Percentiles rank a stretch among this genome's conserved stretches.
phyloP scores from a whole-genome alignment of 2,888 invertebrate species.

The Caenorhabditis imperialis region DNA sequence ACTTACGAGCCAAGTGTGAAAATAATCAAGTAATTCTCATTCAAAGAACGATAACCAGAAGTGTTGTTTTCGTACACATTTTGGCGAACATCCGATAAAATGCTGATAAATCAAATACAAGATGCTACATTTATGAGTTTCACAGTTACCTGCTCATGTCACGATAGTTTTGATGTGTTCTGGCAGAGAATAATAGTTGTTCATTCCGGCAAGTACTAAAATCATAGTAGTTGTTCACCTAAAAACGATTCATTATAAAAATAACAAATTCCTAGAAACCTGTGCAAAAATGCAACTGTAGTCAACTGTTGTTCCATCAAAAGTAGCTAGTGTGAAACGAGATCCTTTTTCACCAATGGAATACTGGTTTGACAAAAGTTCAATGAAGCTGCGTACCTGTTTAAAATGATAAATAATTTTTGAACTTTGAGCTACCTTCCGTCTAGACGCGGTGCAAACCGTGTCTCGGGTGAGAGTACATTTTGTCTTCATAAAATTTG shows the following conservation, averaged over 20 bases:
- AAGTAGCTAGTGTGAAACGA: slow-evolving; percentile 55
- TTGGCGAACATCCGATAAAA: slow-evolving; percentile 7
- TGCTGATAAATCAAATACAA: slow-evolving; percentile 6
- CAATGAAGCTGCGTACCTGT: slow-evolving; percentile 48
- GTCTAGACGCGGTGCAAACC: too few species aligned
- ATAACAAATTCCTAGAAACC: slow-evolving; percentile 5
- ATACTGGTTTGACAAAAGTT: slow-evolving; percentile 45
- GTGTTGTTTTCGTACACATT: slow-evolving; percentile 33
- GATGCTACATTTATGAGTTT: too few species aligned
- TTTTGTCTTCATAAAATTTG: too few species aligned
- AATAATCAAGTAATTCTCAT: slow-evolving; percentile 53
- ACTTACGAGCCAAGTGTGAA: slow-evolving; percentile 54
- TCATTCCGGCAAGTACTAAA: slow-evolving; percentile 50
- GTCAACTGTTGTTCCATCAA: slow-evolving; percentile 42
- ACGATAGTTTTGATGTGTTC: slow-evolving; percentile 26
- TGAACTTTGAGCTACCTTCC: too few species aligned
- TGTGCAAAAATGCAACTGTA: slow-evolving; percentile 49
- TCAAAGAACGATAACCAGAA: slow-evolving; percentile 50
- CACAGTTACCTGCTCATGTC: slow-evolving; percentile 15
- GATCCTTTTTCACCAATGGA: slow-evolving; percentile 50
- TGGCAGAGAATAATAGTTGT: slow-evolving; percentile 10
- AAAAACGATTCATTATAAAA: slow-evolving; percentile 1
- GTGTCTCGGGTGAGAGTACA: too few species aligned
- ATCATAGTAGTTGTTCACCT: slow-evolving; percentile 55
- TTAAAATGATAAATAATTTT: too few species aligned